Evolutionary conservation across 2,888 invertebrate genomes (phyloP), one percentile per base, ranked within the genome.

Genomic region (Caenorhabditis sp.): DNA sequence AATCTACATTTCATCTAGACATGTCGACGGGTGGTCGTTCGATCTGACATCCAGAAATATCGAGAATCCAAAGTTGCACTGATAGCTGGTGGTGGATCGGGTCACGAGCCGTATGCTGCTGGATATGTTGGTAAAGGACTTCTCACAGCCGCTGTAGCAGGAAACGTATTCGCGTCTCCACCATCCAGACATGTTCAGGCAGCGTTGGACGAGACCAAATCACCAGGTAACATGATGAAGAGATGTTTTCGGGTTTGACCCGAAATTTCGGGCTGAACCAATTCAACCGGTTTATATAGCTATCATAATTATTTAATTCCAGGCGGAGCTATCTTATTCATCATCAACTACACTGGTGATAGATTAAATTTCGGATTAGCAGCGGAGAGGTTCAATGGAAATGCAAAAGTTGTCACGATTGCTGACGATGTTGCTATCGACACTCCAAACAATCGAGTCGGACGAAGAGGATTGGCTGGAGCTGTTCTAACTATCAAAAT

Each of bases 361-460:
- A 89, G 93, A 69, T 89, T 94, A 19, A 94, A 93, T 88, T 94
- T 94, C 87, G 93, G 93, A 0, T 90, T 93, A 86, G 94, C 94
- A 1, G 91, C 92, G 17, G 93, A 94, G 87, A 91, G 92, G 84
- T 93, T 93, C 0, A 91, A 91, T 26, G 78, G 76, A 12, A 65
- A 70, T 21, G 70, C 63, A 1, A 43, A 31, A 62, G 89, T 89
- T 86, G 87, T 91, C 21, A 90, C 92, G 6, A 91, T 93, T 0
- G 92, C 91, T 0, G 93, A 93, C 80, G 93, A 93, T 86, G 91
- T 92, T 63, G 92, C 92, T 0, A 85, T 90, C n/a, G 85, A 79
- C 50, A 82, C 78, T 89, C 89, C 37, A 88, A 87, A 85, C 65
- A 88, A 83, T 62, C 91, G 86, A 82, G 91, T 91, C 12, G 92